Evolutionary conservation across 2,113 vertebrate species (phyloP), one percentile per base, ranked within the genome.

Genomic region (Cepphus grylle): DNA sequence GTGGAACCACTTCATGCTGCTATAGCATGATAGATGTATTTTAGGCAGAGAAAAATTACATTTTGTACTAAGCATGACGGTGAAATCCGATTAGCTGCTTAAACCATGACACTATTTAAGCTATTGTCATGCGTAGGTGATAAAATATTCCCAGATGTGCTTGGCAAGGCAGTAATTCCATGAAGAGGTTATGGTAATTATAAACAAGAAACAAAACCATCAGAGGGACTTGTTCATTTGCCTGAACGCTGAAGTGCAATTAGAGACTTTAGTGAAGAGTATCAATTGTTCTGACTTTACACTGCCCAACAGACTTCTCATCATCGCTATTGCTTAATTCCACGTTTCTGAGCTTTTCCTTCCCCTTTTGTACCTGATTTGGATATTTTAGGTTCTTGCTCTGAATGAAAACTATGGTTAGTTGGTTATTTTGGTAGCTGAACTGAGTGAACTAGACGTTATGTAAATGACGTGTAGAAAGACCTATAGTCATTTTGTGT

Each of bases 31-130:
- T 23, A 90, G 34, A 72, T 71, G 32, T 47, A 55, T 50, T 93
- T 90, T 90, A 85, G 32, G 72, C 36, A 16, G 71, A 86, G 73
- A 88, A 95, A 92, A 94, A 90, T 72, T 66, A 58, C 17, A 30
- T 10, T 88, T 71, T 30, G 9, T 58, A 9, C 91, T 94, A 43
- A 79, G 70, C 52, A 23, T 90, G 71, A 47, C 59, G 34, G 6
- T 80, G 73, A 96, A 97, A 95, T 84, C 71, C 93, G 55, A 87
- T 94, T 58, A 93, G 84, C 65, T 84, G n/a, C 47, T 73, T 94
- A 80, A 95, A 38, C 58, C 25, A 16, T 2, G 11, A 61, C 47
- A 61, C 23, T 87, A 26, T 96, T 92, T 63, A 93, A 72, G 79
- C 52, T 93, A 50, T 90, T 86, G 94, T 90, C 52, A 66, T 82